Evolutionary conservation across 2,888 invertebrate species (phyloP), one percentile per base, ranked within the genome.

Genomic region (Papilio protenor): DNA sequence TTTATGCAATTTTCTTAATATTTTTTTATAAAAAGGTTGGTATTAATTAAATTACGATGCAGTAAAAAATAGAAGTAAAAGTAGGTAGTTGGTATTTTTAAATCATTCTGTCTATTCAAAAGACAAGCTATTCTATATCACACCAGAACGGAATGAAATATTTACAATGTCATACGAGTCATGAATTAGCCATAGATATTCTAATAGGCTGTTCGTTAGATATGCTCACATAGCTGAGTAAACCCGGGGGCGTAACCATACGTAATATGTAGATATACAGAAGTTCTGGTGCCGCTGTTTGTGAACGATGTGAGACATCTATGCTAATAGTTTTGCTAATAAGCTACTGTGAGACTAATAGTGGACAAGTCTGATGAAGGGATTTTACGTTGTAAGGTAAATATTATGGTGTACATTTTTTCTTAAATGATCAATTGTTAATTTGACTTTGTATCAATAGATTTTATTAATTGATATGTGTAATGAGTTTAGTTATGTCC

Each of bases 181-280:
- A 72, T 76, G 49, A 71, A 61, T 61, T 76, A 49, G 71, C 47
- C 33, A 45, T 57, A 61, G 66, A 64, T 75, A 75, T 49, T 49
- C 18, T 49, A 52, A 64, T 64, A 27, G 64, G 33, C 47, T 27
- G 21, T 49, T 40, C 21, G 57, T 70, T 47, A 76, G 47, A 69
- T 76, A 76, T 57, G 75, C 69, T 55, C 45, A 70, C 69, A 69
- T 57, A 33, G 16, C 11, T 47, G 10, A 74, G 77, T 71, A 45
- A 59, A 47, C 64, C 72, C 1, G 6, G 27, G 66, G 64, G 64
- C 40, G 33, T 61, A 61, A 66, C 21, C 74, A 72, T 75, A 78
- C 66, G 55, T 75, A 72, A 78, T 6, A n/a, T 4, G 10, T 55
- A 75, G 64, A 78, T 75, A 78, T 72, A 52, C 57, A 57, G 40